Base-by-base conservation (phyloP, 2,113 vertebrate species). In the Prietella phreatophila region DNA sequence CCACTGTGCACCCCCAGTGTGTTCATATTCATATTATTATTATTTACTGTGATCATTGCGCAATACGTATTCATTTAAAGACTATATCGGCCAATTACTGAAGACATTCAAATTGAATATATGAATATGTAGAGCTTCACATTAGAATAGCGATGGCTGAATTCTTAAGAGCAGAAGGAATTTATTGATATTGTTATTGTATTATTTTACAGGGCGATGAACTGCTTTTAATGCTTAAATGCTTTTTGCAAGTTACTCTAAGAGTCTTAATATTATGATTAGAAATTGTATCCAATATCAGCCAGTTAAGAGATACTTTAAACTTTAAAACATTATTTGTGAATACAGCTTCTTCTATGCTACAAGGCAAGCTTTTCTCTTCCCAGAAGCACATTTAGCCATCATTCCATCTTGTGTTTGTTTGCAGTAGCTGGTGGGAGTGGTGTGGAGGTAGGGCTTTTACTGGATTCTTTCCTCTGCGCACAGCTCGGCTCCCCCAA, bases 401-500 rank as follows among this genome's bases (percentile, higher is more conserved):
- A 47, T 87, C 65, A 58, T 42, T 87, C 63, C 15, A 60, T 10
- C 19, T 19, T 36, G 39, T 50, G 53, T 42, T 80, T 85, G 67
- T 63, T 79, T 55, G 78, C 36, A 50, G 47, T 85, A 60, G 85
- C 7, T 50, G 42, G 60, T 33, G 60, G 85, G 78, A 69, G 76
- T 55, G 50, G 47, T 25, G 33, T 30, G 30, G 20, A n/a, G 47
- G 71, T 15, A 61, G 61, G 53, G 50, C 79, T 33, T 83, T 60
- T 87, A 36, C 67, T 61, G 5, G 67, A 82, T 85, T 84, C 80
- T 79, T 84, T 82, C 83, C 61, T 80, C 71, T 85, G 63, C n/a
- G 22, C 30, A 11, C 20, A 76, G 5, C 33, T 39, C 39, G 85
- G 15, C 47, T 82, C 47, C 63, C 11, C 33, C 83, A 89, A 39